Evolutionary conservation across 2,888 invertebrate genomes (phyloP).

Genomic region (Spisula solida): DNA sequence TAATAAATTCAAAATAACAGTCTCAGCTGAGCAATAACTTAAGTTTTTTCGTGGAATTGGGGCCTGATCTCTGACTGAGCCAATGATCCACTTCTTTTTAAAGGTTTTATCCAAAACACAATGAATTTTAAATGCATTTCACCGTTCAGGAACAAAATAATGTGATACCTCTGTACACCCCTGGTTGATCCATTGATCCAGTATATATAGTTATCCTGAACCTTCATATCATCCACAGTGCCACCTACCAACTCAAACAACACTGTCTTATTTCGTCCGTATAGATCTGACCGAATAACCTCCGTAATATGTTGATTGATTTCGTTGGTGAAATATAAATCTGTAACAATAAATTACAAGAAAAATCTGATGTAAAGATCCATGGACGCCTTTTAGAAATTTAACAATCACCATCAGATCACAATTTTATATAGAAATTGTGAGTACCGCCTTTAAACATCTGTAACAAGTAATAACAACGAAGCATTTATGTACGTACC

Average conservation of each 20-base stretch:
- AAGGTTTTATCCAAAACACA: no score
- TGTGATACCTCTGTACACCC: constrained; percentile 48
- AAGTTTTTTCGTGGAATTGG: no score
- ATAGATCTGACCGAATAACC: constrained; percentile 40
- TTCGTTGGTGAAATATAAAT: constrained; percentile 51
- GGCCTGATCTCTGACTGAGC: no score
- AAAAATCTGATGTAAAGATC: not conserved
- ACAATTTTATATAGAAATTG: no score
- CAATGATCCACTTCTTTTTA: no score
- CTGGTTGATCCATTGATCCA: constrained; percentile 60
- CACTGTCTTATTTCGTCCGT: constrained; percentile 50
- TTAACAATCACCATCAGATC: not conserved
- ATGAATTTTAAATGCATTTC: not conserved
- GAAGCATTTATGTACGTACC: no score
- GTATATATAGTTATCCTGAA: constrained; percentile 52
- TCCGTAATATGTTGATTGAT: not conserved
- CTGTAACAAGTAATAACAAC: no score
- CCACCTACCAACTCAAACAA: constrained; percentile 33
- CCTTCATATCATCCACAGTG: constrained; percentile 48
- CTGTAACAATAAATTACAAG: constrained; percentile 23
- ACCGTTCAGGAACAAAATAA: not conserved
- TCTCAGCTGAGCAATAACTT: no score
- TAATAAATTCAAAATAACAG: no score
- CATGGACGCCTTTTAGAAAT: no score
- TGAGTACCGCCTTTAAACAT: no score